phyloP scores from a whole-genome alignment of 2,888 invertebrate genomes.

The Corbicula japonica region DNA sequence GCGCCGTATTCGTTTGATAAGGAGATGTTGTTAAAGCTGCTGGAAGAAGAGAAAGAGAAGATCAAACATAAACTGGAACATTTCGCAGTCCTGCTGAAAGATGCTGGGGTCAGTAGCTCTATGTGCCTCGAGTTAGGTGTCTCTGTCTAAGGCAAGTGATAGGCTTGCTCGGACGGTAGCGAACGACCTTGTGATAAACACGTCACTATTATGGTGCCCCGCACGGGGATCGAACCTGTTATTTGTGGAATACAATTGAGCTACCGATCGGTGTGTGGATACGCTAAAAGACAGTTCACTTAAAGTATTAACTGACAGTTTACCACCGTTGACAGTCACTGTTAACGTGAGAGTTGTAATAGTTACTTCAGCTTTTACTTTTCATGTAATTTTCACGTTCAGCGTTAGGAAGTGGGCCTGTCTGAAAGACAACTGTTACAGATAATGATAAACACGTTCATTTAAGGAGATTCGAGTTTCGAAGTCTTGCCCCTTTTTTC shows the following conservation, averaged over 20 bases:
- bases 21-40: constrained; percentile 52
- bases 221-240: background rate
- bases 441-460: too few species aligned
- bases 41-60: constrained; percentile 64
- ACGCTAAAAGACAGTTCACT: too few species aligned
- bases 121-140: background rate
- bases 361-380: too few species aligned
- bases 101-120: constrained; percentile 50
- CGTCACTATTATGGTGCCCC: background rate
- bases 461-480: too few species aligned
- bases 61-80: constrained; percentile 60
- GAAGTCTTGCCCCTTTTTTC: too few species aligned
- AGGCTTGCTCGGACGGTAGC: background rate
- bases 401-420: too few species aligned
- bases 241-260: background rate
- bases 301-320: too few species aligned
- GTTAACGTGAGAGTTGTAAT: too few species aligned
- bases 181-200: background rate
- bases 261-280: too few species aligned
- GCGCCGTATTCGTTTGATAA: constrained; percentile 70
- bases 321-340: too few species aligned
- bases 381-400: too few species aligned
- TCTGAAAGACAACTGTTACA: too few species aligned
- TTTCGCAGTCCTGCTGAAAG: constrained; percentile 55
- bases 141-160: background rate